Evolutionary conservation across 2,113 vertebrate species (phyloP).

Genomic region (Vulpes lagopus): DNA sequence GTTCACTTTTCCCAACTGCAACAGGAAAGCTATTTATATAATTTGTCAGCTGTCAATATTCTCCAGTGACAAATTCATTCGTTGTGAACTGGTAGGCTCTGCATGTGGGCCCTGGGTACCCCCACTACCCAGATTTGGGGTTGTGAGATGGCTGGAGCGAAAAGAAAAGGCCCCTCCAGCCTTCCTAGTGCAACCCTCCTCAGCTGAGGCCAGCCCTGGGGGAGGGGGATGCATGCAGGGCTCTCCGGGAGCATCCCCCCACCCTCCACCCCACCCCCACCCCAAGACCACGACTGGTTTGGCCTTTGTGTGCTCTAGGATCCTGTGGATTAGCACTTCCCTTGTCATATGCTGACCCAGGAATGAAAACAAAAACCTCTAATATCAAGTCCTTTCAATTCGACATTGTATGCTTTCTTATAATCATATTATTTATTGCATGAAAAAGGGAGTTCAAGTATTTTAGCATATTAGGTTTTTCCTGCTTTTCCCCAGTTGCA

Average conservation of each 20-base stretch:
- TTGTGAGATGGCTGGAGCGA: not conserved
- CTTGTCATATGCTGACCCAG: not conserved
- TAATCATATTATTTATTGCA: not conserved
- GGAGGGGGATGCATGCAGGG: too few species aligned
- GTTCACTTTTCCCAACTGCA: not conserved
- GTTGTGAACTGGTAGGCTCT: not conserved
- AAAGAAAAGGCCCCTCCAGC: not conserved
- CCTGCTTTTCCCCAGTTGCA: fast-evolving
- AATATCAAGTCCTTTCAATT: not conserved
- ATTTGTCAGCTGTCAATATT: not conserved
- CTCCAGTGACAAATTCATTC: not conserved
- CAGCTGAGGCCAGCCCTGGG: not conserved
- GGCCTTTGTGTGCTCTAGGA: too few species aligned
- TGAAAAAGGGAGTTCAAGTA: not conserved
- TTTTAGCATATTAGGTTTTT: not conserved
- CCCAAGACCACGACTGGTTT: fast-evolving
- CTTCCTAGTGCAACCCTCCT: fast-evolving
- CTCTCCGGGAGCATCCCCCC: not conserved
- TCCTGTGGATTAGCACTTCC: not conserved
- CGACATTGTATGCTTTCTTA: not conserved
- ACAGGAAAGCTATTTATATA: not conserved
- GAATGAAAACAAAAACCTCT: not conserved
- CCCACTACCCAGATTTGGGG: fast-evolving
- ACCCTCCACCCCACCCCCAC: too few species aligned
- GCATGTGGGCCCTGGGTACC: fast-evolving